phyloP scores from a whole-genome alignment of 2,888 invertebrate genomes.

The Bellardia bayeri region DNA sequence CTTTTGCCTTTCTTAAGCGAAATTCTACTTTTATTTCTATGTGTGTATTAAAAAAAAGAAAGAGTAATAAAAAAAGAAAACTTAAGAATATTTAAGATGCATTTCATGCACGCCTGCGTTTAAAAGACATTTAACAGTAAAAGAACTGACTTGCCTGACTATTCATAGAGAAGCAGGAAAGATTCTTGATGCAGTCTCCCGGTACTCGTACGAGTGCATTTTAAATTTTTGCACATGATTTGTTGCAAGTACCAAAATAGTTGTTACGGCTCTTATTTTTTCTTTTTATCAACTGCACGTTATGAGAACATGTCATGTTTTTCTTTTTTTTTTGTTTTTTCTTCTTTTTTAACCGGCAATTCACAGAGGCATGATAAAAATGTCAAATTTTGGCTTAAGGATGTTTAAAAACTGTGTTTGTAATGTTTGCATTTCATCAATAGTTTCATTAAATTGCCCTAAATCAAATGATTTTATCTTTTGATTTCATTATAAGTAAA shows the following conservation, averaged over 20 bases:
- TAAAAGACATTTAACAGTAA: constrained; percentile 67
- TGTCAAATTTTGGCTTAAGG: constrained; percentile 44
- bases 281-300: constrained; percentile 8
- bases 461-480: not conserved
- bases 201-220: constrained; percentile 34
- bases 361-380: constrained; percentile 51
- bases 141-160: constrained; percentile 39
- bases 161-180: constrained; percentile 48
- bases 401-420: constrained; percentile 18
- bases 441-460: constrained; percentile 2
- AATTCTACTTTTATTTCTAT: constrained; percentile 55
- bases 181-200: constrained; percentile 25
- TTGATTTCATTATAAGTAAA: not conserved
- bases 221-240: constrained; percentile 65
- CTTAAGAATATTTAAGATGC: constrained; percentile 64
- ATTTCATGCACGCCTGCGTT: constrained; percentile 72
- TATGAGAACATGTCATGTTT: constrained; percentile 8
- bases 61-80: constrained; percentile 4
- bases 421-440: constrained; percentile 19
- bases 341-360: constrained; percentile 44
- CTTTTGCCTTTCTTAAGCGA: constrained; percentile 57
- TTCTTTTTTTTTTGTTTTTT: not conserved
- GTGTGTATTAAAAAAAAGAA: not conserved
- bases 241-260: constrained; percentile 56
- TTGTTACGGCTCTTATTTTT: constrained; percentile 3